These are phyloP conservation scores for Sialis lutaria DNA, from an alignment of 2,888 invertebrate genomes.

Conservation along the genomic window DNA sequence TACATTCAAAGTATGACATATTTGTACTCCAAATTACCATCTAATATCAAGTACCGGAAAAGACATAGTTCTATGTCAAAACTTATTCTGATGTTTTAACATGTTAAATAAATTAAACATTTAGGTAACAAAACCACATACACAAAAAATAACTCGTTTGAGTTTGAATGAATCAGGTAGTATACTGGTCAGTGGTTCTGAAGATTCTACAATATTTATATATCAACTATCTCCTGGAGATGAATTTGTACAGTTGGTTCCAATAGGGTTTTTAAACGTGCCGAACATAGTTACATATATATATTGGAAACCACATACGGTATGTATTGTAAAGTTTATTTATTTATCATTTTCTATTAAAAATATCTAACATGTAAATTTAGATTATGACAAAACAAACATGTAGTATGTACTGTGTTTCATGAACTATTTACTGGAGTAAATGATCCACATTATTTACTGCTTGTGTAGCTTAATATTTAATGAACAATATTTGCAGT, in stretches of 20 bases:
- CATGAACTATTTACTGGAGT: no score
- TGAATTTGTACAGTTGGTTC: slow-evolving; percentile 28
- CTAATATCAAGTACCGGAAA: no score
- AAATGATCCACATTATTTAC: background rate
- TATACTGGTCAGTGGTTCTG: slow-evolving; percentile 45
- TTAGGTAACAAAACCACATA: slow-evolving; percentile 49
- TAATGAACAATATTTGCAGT: slow-evolving; percentile 17
- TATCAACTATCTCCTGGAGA: slow-evolving; percentile 28
- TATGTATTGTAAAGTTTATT: slow-evolving; percentile 16
- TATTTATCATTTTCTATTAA: background rate
- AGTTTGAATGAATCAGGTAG: slow-evolving; percentile 36
- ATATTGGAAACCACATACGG: slow-evolving; percentile 44
- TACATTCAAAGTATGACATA: no score
- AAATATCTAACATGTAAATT: no score
- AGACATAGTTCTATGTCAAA: background rate
- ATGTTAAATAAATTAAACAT: slow-evolving; percentile 11
- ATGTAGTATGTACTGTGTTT: no score
- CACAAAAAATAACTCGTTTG: slow-evolving; percentile 39
- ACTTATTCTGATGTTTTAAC: background rate
- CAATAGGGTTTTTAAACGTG: slow-evolving; percentile 49
- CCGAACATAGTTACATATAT: slow-evolving; percentile 44
- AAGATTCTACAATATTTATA: slow-evolving; percentile 52
- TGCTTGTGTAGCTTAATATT: background rate
- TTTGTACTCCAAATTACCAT: no score
- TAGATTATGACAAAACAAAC: no score